Evolutionary conservation across 1,140 invertebrate species (phyloP).

Genomic region (Hyles euphorbiae): DNA sequence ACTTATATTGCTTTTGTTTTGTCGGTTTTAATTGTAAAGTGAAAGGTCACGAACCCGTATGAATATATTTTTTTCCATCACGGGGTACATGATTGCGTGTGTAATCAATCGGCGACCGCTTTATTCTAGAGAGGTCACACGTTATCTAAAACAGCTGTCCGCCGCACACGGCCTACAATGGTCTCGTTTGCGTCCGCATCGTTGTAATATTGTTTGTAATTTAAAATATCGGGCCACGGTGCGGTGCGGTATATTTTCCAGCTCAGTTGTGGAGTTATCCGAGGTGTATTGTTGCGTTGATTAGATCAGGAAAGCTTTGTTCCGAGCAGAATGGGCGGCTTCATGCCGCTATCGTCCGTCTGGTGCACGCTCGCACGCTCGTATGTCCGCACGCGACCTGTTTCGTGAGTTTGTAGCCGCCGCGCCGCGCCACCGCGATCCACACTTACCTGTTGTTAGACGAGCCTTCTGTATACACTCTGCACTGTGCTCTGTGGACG

Average conservation of each 20-base stretch:
- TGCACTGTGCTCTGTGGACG: too few relatives aligned
- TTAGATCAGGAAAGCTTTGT: slow-evolving; percentile 69
- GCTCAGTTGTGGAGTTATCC: slow-evolving; percentile 54
- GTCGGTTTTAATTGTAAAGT: too few relatives aligned
- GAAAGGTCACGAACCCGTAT: too few relatives aligned
- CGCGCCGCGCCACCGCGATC: too few relatives aligned
- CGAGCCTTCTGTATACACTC: too few relatives aligned
- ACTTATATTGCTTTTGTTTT: too few relatives aligned
- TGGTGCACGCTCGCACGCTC: slow-evolving; percentile 26
- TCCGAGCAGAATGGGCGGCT: slow-evolving; percentile 42
- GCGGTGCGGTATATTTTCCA: slow-evolving; percentile 58
- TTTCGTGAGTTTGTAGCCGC: slow-evolving; percentile 19
- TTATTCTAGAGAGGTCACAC: slow-evolving; percentile 66
- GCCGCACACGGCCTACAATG: slow-evolving; percentile 65
- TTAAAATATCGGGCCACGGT: slow-evolving; percentile 63
- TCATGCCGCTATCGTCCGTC: slow-evolving; percentile 42
- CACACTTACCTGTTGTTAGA: too few relatives aligned
- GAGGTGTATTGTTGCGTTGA: slow-evolving; percentile 71
- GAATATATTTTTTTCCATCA: too few relatives aligned
- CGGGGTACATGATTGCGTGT: neutral
- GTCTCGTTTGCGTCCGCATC: slow-evolving; percentile 63
- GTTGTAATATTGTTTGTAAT: slow-evolving; percentile 71
- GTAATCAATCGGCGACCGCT: slow-evolving; percentile 52
- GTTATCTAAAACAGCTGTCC: slow-evolving; percentile 72
- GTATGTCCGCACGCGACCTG: slow-evolving; percentile 31